Evolutionary conservation across 2,797 vertebrate genomes (phyloP).

Genomic region (Decapterus maruadsi): DNA sequence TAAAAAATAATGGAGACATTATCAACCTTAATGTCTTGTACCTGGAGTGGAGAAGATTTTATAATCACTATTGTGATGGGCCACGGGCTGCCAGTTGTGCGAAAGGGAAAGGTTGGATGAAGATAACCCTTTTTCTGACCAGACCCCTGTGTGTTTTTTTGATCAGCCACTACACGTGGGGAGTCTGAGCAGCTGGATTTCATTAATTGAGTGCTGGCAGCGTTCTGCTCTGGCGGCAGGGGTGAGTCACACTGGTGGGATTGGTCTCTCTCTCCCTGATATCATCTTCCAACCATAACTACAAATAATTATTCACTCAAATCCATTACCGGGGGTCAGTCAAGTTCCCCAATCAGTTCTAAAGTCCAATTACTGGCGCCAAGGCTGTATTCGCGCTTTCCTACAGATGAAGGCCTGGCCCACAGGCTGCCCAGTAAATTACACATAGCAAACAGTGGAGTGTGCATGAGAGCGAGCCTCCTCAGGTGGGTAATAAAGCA

Average conservation of each 20-base stretch:
- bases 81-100: conserved; percentile 66
- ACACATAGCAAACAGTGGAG: conserved; percentile 76
- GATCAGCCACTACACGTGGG: conserved; percentile 76
- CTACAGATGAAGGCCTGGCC: conserved; percentile 78
- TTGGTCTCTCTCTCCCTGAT: conserved; percentile 80
- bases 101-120: conserved; percentile 74
- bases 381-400: conserved; percentile 75
- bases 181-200: conserved; percentile 87
- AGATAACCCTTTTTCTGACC: conserved; percentile 80
- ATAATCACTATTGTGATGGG: conserved; percentile 81
- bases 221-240: conserved; percentile 80
- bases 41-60: conserved; percentile 79
- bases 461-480: conserved; percentile 64
- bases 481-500: conserved; percentile 81
- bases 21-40: conserved; percentile 80
- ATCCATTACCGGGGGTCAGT: conserved; percentile 87
- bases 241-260: conserved; percentile 83
- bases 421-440: conserved; percentile 77
- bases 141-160: conserved; percentile 76
- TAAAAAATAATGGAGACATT: conserved; percentile 81
- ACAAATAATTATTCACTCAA: conserved; percentile 89
- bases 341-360: conserved; percentile 84
- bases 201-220: conserved; percentile 86
- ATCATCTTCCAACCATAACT: conserved; percentile 86
- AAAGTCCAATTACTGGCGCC: conserved; percentile 85